Conservation (phyloP, 2,888 invertebrate genomes). For the Enoplolaimus lenunculus region DNA sequence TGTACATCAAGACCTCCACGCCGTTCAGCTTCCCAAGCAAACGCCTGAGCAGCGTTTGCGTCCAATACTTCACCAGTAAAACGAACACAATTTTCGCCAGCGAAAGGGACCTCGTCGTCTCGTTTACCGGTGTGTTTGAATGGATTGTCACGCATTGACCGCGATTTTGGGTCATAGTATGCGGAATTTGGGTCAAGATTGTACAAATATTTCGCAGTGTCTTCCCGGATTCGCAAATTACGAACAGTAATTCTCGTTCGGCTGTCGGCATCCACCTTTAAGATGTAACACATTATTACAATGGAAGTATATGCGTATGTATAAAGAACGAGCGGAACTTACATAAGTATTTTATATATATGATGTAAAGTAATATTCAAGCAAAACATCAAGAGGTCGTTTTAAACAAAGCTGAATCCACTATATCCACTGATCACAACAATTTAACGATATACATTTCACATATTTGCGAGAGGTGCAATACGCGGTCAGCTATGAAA, state of each 20-base stretch:
- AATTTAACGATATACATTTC: no score
- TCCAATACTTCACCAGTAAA: constrained; percentile 80
- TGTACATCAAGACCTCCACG: constrained; percentile 71
- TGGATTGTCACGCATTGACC: constrained; percentile 95
- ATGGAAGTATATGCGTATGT: no score
- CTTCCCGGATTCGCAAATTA: constrained; percentile 91
- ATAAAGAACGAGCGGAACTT: no score
- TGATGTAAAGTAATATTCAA: no score
- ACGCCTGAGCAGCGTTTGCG: constrained; percentile 68
- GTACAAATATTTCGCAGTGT: constrained; percentile 91
- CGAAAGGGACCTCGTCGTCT: constrained; percentile 48
- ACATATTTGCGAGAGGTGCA: no score
- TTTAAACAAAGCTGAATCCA: no score
- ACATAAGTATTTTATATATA: no score
- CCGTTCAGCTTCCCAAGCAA: constrained; percentile 35
- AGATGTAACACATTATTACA: no score
- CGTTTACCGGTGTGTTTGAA: constrained; percentile 49
- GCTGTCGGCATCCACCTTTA: constrained; percentile 80
- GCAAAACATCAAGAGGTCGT: no score
- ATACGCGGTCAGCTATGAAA: no score
- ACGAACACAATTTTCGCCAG: constrained; percentile 85
- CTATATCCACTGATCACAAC: no score
- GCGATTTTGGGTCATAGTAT: constrained; percentile 95
- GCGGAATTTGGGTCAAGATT: constrained; percentile 94
- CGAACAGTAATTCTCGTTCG: constrained; percentile 93